Evolutionary conservation across 1,140 invertebrate species (phyloP).

Genomic region (Formica exsecta): DNA sequence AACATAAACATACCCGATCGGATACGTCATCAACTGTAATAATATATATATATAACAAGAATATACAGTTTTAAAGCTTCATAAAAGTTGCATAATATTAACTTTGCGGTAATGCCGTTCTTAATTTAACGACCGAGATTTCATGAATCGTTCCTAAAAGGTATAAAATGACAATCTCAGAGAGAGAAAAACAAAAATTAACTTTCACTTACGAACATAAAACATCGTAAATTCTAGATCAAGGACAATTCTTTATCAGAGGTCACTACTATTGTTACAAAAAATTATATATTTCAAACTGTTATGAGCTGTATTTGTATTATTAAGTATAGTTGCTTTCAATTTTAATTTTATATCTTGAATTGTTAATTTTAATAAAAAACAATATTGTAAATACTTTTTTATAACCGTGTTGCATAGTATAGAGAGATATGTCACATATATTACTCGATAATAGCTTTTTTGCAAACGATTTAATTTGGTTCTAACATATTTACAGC

Average conservation of each 20-base stretch:
- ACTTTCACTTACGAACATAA: conserved; percentile 17
- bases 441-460: too few species aligned
- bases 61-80: not conserved
- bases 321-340: not conserved
- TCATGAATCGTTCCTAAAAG: not conserved
- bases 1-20: not conserved
- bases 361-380: not conserved
- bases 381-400: too few species aligned
- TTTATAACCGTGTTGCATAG: too few species aligned
- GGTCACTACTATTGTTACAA: not conserved
- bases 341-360: not conserved
- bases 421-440: too few species aligned
- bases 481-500: too few species aligned
- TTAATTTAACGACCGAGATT: conserved; percentile 17
- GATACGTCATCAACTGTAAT: not conserved
- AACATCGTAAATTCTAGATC: not conserved
- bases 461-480: too few species aligned
- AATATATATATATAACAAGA: not conserved
- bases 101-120: not conserved
- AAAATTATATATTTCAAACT: not conserved
- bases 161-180: not conserved
- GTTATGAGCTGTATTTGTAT: not conserved
- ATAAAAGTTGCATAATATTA: conserved; percentile 28
- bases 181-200: not conserved
- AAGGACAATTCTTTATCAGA: not conserved